Evolutionary conservation across 1,140 invertebrate genomes (phyloP).

Genomic region (Calliopsis andreniformis): DNA sequence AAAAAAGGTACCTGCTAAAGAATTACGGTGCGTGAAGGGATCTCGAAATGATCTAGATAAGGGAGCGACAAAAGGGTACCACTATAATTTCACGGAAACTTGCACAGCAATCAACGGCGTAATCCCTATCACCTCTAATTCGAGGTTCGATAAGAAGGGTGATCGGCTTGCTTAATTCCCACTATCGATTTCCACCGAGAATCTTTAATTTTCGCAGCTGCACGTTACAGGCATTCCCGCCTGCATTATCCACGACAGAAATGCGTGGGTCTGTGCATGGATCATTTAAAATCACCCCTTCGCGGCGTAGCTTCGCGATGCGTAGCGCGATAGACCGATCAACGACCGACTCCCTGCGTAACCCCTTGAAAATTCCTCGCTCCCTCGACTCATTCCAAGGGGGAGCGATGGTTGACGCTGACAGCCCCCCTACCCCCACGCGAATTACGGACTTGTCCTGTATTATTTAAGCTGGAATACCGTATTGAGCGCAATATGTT

Average conservation of each 20-base stretch:
- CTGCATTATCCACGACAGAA: slow-evolving; percentile 58
- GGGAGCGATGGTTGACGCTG: slow-evolving; percentile 55
- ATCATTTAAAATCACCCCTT: slow-evolving; percentile 49
- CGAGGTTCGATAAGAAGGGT: not conserved
- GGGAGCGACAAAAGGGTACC: too few relatives aligned
- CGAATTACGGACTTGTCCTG: slow-evolving; percentile 59
- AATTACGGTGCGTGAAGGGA: too few relatives aligned
- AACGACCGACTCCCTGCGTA: slow-evolving; percentile 48
- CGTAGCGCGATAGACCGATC: slow-evolving; percentile 52
- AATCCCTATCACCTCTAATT: not conserved
- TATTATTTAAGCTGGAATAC: slow-evolving; percentile 56
- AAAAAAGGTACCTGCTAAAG: too few relatives aligned
- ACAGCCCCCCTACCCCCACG: slow-evolving; percentile 57
- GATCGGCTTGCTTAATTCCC: slow-evolving; percentile 3
- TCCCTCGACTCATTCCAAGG: slow-evolving; percentile 58
- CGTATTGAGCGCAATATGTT: slow-evolving; percentile 50
- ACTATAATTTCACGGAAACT: too few relatives aligned
- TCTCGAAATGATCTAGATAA: too few relatives aligned
- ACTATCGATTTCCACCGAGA: slow-evolving; percentile 35
- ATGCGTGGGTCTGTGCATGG: slow-evolving; percentile 34
- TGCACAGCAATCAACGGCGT: not conserved
- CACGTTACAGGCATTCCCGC: slow-evolving; percentile 32
- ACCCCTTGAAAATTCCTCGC: slow-evolving; percentile 62
- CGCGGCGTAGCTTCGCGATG: slow-evolving; percentile 10
- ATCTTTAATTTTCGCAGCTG: slow-evolving; percentile 59